Evolutionary conservation across 2,113 vertebrate genomes (phyloP).

Genomic region (Saccopteryx bilineata): DNA sequence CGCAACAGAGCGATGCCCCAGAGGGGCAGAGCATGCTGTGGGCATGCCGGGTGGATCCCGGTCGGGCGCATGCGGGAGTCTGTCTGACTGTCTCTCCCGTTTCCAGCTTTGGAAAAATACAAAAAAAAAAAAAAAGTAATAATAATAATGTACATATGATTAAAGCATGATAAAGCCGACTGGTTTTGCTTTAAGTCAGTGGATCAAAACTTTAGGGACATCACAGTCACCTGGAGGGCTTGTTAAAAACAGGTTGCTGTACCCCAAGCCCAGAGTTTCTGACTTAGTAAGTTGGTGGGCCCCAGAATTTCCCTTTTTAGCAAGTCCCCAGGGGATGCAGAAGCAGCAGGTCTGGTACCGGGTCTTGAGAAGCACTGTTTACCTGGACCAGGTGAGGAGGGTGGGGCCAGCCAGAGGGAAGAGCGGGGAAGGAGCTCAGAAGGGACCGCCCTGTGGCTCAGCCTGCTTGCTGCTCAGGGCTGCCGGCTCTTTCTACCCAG

Average conservation of each 20-base stretch:
- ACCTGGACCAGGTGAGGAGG: background rate
- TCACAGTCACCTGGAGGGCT: background rate
- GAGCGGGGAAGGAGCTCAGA: background rate
- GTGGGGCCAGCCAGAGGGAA: background rate
- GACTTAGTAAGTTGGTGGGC: background rate
- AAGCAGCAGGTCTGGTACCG: background rate
- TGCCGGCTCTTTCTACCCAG: background rate
- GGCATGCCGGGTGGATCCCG: too few species aligned
- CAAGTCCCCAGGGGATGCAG: background rate
- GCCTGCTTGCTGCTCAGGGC: background rate
- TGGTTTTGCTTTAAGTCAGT: slow-evolving; percentile 4
- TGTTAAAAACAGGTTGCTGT: background rate
- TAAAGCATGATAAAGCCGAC: background rate
- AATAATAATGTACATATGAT: background rate
- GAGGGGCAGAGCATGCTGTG: too few species aligned
- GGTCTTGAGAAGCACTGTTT: slow-evolving; percentile 47
- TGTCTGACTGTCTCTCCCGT: too few species aligned
- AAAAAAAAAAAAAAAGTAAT: background rate
- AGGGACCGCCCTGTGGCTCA: background rate
- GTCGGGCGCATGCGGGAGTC: too few species aligned
- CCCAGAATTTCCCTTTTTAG: slow-evolving; percentile 19
- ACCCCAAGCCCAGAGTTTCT: slow-evolving; percentile 4
- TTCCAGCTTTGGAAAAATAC: too few species aligned
- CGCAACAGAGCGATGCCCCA: too few species aligned
- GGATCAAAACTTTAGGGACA: background rate